Evolutionary conservation across 2,888 invertebrate species (phyloP), one percentile per base, ranked within the genome.

Genomic region (Cotesia congregata): DNA sequence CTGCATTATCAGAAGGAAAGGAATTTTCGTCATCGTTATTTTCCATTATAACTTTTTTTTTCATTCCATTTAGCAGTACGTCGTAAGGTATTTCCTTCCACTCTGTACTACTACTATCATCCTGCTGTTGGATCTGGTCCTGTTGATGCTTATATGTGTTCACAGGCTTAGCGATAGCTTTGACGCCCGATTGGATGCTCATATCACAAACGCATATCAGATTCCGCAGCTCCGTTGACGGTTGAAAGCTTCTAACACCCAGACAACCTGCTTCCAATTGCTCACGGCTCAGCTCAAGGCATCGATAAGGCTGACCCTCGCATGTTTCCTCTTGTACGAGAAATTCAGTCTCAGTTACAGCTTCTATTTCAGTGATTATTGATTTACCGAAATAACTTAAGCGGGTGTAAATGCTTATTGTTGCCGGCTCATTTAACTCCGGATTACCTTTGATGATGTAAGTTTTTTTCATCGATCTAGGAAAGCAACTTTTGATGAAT

Each of bases 361-460:
- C 15, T 20, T 85, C 82, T 60, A 88, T 82, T 75, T 88, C 87
- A 6, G 87, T 88, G 64, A 85, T 82, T 30, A 88, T 78, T 61
- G 85, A 83, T 60, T 83, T 83, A 6, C 87, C 87, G 59, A 88
- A 80, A 61, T 86, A 83, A 69, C 84, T 88, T 67, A 88, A 75
- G 0, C 88, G 84, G 39, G 85, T 67, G 77, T 85, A 87, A 3
- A 87, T 73, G 62, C 80, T 79, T n/a, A 88, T 78, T 3, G 80
- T 78, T 0, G 82, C 81, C 79, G 2, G 82, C 83, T 1, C 79
- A 15, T 60, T 4, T 67, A 67, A 60, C 2, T 81, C 5, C 30
- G 30, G 38, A 6, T 83, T 78, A 17, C 85, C 85, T 77, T 83
- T 38, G 38, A 87, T 70, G 1, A 75, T 15, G 61, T 82, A 86